phyloP scores from a whole-genome alignment of 2,888 invertebrate genomes.

The Malthinus flaveolus region DNA sequence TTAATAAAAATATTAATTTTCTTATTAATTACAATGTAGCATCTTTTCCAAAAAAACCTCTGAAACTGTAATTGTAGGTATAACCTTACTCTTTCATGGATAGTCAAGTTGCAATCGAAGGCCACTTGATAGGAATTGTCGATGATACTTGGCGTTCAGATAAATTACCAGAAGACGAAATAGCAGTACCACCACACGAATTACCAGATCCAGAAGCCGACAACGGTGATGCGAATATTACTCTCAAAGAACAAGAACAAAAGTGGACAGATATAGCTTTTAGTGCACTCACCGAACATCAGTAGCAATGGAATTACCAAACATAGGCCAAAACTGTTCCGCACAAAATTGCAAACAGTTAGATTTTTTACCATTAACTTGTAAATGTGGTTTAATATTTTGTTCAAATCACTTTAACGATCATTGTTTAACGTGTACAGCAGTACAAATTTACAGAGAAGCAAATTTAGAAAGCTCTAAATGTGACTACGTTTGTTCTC shows the following conservation, averaged over 20 bases:
- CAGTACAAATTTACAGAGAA: conserved; percentile 43
- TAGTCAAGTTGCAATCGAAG: conserved; percentile 75
- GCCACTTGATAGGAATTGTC: conserved; percentile 76
- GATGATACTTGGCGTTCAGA: conserved; percentile 90
- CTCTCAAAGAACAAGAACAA: conserved; percentile 84
- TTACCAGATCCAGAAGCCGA: conserved; percentile 93
- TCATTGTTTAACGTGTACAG: conserved; percentile 59
- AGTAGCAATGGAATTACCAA: conserved; percentile 74
- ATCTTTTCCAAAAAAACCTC: too few relatives aligned
- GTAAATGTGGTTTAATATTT: conserved; percentile 65
- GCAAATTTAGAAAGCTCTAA: conserved; percentile 25
- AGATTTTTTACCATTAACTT: conserved; percentile 73
- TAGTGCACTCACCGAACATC: conserved; percentile 58
- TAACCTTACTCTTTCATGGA: conserved; percentile 52
- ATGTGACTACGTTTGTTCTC: conserved; percentile 58
- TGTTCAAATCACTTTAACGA: conserved; percentile 69
- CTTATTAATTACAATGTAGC: neutral
- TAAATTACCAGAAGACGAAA: conserved; percentile 81
- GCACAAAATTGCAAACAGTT: conserved; percentile 64
- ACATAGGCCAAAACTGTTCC: conserved; percentile 68
- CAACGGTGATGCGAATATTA: conserved; percentile 87
- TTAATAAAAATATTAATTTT: neutral
- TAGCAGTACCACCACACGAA: conserved; percentile 81
- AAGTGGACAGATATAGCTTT: conserved; percentile 64
- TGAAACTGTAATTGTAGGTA: neutral